Percentiles rank a stretch among this genome's conserved stretches.
These are phyloP conservation scores for Drosophila pallidifrons DNA, from an alignment of 1,140 invertebrate species.

Conservation along the genomic window DNA sequence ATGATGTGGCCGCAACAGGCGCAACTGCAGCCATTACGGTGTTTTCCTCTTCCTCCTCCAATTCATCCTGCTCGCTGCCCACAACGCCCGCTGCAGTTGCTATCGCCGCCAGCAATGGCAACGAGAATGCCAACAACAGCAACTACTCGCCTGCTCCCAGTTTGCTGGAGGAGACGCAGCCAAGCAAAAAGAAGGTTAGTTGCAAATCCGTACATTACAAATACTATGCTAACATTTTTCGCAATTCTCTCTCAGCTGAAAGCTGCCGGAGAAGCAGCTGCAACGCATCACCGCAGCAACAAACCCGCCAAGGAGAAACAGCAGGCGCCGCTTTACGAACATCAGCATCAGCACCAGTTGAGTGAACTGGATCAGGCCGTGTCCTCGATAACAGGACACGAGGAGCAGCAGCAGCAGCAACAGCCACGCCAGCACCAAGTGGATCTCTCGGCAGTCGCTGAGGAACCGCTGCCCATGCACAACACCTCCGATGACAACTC, in stretches of 20 bases:
- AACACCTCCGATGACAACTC: constrained; percentile 79
- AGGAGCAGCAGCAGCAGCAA: constrained; percentile 6
- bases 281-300: constrained; percentile 67
- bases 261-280: constrained; percentile 26
- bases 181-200: constrained; percentile 69
- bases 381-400: constrained; percentile 67
- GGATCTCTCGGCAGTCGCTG: constrained; percentile 35
- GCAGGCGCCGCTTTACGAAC: constrained; percentile 40
- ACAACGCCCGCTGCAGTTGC: constrained; percentile 50
- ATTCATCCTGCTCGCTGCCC: constrained; percentile 78
- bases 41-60: constrained; percentile 79
- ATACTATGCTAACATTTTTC: no score
- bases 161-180: constrained; percentile 53
- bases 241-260: constrained; percentile 43
- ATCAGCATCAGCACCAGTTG: constrained; percentile 60
- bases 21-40: constrained; percentile 50
- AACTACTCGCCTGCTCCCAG: constrained; percentile 52
- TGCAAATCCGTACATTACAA: neutral
- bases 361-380: constrained; percentile 78
- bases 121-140: constrained; percentile 23
- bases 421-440: constrained; percentile 36
- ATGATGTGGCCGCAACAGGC: constrained; percentile 26
- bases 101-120: constrained; percentile 20
- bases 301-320: constrained; percentile 66
- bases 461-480: constrained; percentile 69